These are phyloP conservation scores for Trissolcus japonicus DNA, from an alignment of 2,888 invertebrate genomes.

Conservation along the genomic window DNA sequence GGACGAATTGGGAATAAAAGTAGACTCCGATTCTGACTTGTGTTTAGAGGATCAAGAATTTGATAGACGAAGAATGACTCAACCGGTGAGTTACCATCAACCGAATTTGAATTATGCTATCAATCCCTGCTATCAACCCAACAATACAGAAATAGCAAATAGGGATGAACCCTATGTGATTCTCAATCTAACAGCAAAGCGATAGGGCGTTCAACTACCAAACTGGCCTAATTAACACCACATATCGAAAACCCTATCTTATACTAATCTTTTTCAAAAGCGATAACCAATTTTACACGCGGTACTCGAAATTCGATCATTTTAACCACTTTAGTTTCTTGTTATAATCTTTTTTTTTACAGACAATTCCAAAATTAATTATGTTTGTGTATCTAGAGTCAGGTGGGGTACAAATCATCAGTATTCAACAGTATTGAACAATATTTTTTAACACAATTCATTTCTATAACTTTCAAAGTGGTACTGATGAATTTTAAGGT, in stretches of 20 bases:
- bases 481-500: too few species aligned
- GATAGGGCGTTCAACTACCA: slow-evolving; percentile 62
- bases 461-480: too few species aligned
- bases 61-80: slow-evolving; percentile 71
- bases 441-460: too few species aligned
- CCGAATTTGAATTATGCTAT: slow-evolving; percentile 75
- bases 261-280: slow-evolving; percentile 43
- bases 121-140: slow-evolving; percentile 75
- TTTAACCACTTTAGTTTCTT: slow-evolving; percentile 41
- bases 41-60: slow-evolving; percentile 85
- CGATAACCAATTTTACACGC: slow-evolving; percentile 27
- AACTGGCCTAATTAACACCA: slow-evolving; percentile 53
- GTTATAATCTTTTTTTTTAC: background rate
- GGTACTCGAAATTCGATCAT: too few species aligned
- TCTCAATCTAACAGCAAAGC: slow-evolving; percentile 72
- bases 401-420: too few species aligned
- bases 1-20: slow-evolving; percentile 83
- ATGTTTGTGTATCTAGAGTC: too few species aligned
- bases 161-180: slow-evolving; percentile 75
- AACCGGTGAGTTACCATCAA: slow-evolving; percentile 76
- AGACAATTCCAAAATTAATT: too few species aligned
- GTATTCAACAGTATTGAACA: too few species aligned
- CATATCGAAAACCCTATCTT: slow-evolving; percentile 21
- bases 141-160: slow-evolving; percentile 69
- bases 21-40: slow-evolving; percentile 93